Base-by-base conservation (phyloP, 2,888 invertebrate species). In the Ormia ochracea region DNA sequence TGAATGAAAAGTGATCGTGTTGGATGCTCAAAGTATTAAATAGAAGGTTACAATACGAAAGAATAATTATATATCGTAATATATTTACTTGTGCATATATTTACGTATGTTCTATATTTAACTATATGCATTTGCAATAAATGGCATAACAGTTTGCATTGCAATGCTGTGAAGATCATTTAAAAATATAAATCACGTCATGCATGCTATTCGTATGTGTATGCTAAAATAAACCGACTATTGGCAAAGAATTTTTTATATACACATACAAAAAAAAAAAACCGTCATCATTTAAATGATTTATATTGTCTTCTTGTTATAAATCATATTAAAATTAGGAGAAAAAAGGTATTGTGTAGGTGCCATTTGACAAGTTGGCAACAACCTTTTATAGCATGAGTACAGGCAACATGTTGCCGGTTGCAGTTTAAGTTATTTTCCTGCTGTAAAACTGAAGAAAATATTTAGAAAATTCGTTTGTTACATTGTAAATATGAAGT, bases 261-360 rank as follows among this genome's bases (percentile, higher is more conserved):
- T 4, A 59, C 43, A 68, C 31, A n/a, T n/a, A n/a, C n/a, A n/a
- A n/a, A n/a, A n/a, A n/a, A n/a, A n/a, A 63, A 43, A 69, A 76
- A 43, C 52, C 61, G 14, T 69, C 61, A 76, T 50, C 14, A 77
- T 70, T 63, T 23, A 17, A 38, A 63, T 63, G 70, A 77, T 77
- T 77, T 77, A 77, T 77, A 14, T 33, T 63, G 61, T 63, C 52
- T 45, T 45, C 43, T 43, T 54, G 61, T 61, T 72, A 72, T 61
- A 65, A 65, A 65, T 73, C 54, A 70, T 38, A 70, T 28, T 45
- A 5, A 56, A 48, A 38, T 50, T 48, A 23, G 48, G 26, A 68
- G 17, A 10, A 17, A 33, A 21, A 41, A 38, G 7, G 5, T 56
- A 50, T 23, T 61, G 68, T 56, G 76, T 69, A 69, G 76, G 76